phyloP scores from a whole-genome alignment of 2,888 invertebrate genomes.

The Charanyca ferruginea region DNA sequence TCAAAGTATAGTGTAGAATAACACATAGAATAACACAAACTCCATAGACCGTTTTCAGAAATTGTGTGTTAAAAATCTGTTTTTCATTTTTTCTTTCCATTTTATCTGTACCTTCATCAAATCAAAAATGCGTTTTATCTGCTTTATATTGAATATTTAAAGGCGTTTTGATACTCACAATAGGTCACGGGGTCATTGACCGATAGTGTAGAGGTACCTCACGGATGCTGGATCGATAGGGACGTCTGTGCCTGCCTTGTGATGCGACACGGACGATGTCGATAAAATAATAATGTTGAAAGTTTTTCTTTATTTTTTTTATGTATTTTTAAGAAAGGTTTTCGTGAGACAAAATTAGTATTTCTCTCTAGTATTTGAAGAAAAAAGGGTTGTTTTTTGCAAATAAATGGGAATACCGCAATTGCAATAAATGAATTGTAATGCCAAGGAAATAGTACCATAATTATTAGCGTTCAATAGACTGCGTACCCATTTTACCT shows the following conservation, averaged over 20 bases:
- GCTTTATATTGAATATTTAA: neutral
- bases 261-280: slow-evolving; percentile 69
- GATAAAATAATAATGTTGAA: slow-evolving; percentile 57
- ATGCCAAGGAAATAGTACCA: too few relatives aligned
- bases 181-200: slow-evolving; percentile 81
- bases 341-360: neutral
- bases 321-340: neutral
- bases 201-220: slow-evolving; percentile 72
- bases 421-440: too few relatives aligned
- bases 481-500: too few relatives aligned
- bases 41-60: too few relatives aligned
- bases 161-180: slow-evolving; percentile 38
- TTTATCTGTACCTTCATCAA: neutral
- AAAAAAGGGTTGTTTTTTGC: too few relatives aligned
- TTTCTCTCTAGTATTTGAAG: too few relatives aligned
- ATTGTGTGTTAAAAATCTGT: neutral
- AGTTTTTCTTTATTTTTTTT: neutral
- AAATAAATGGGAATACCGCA: too few relatives aligned
- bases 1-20: too few relatives aligned
- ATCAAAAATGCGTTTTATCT: neutral
- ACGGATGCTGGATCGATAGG: slow-evolving; percentile 88
- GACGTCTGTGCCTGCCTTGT: slow-evolving; percentile 81
- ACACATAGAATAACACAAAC: too few relatives aligned
- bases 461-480: too few relatives aligned
- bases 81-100: neutral